phyloP scores from a whole-genome alignment of 2,113 vertebrate genomes.

The Oriolus oriolus region DNA sequence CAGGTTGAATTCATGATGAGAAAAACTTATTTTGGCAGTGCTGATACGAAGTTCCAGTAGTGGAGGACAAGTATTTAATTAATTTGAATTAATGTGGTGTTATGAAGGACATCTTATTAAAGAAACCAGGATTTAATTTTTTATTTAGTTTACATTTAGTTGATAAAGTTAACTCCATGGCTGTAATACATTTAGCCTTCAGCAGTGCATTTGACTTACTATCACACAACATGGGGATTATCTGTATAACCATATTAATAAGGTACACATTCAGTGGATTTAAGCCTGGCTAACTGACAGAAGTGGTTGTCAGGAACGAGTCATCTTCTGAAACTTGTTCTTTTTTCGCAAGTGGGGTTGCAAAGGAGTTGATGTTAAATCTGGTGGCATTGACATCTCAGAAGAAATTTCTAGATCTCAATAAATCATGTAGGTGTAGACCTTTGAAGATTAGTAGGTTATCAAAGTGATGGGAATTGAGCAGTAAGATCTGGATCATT shows the following conservation, averaged over 20 bases:
- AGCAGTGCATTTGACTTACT: background rate
- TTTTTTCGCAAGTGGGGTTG: background rate
- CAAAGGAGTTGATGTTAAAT: background rate
- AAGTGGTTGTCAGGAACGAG: background rate
- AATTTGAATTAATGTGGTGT: background rate
- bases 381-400: background rate
- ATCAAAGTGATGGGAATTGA: background rate
- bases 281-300: background rate
- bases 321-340: background rate
- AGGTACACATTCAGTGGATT: background rate
- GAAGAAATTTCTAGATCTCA: background rate
- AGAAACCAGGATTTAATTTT: constrained; percentile 10
- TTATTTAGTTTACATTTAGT: background rate
- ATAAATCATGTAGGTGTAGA: background rate
- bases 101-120: constrained; percentile 8
- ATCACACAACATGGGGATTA: background rate
- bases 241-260: constrained; percentile 10
- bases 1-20: background rate
- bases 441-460: background rate
- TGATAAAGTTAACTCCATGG: background rate
- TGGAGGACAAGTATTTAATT: background rate
- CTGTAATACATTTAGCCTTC: constrained; percentile 8
- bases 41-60: background rate
- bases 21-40: background rate
- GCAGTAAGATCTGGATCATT: background rate